Evolutionary conservation across 2,113 vertebrate genomes (phyloP).

Genomic region (Peromyscus maniculatus): DNA sequence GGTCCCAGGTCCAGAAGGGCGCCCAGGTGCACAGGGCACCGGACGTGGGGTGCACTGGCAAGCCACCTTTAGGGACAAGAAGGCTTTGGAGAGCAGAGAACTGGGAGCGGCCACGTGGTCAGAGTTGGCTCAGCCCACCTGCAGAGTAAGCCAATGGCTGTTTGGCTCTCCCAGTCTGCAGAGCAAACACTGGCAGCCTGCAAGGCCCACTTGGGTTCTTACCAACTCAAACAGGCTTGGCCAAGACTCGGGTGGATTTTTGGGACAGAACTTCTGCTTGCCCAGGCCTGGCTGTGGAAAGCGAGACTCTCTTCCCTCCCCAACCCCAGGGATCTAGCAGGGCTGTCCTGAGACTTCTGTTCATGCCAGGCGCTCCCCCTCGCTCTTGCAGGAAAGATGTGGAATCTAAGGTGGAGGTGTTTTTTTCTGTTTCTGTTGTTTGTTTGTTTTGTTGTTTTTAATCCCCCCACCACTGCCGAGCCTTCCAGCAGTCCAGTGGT

Average conservation of each 20-base stretch:
- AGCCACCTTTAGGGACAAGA: conserved; percentile 25
- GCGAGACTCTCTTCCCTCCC: not conserved
- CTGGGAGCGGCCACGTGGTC: not conserved
- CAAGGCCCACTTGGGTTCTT: conserved; percentile 79
- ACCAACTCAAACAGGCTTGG: conserved; percentile 80
- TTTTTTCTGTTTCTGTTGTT: not conserved
- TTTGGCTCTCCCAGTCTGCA: conserved; percentile 65
- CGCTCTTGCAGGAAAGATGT: conserved; percentile 45
- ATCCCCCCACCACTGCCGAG: not conserved
- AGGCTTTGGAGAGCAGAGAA: conserved; percentile 27
- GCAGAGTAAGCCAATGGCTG: conserved; percentile 37
- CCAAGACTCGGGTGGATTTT: conserved; percentile 69
- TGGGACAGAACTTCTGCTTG: conserved; percentile 61
- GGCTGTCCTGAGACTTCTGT: not conserved
- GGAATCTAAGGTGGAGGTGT: conserved; percentile 2
- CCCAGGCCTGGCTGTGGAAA: conserved; percentile 35
- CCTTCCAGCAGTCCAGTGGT: not conserved
- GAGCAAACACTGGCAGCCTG: conserved; percentile 75
- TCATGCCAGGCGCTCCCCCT: not conserved
- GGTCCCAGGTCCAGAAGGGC: not conserved
- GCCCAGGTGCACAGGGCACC: not conserved
- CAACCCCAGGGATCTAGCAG: not conserved
- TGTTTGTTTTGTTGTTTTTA: not conserved
- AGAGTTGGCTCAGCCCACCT: not conserved
- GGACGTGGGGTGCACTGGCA: not conserved